Evolutionary conservation across 2,797 vertebrate genomes (phyloP).

Genomic region (Rhadinocentrus ornatus): DNA sequence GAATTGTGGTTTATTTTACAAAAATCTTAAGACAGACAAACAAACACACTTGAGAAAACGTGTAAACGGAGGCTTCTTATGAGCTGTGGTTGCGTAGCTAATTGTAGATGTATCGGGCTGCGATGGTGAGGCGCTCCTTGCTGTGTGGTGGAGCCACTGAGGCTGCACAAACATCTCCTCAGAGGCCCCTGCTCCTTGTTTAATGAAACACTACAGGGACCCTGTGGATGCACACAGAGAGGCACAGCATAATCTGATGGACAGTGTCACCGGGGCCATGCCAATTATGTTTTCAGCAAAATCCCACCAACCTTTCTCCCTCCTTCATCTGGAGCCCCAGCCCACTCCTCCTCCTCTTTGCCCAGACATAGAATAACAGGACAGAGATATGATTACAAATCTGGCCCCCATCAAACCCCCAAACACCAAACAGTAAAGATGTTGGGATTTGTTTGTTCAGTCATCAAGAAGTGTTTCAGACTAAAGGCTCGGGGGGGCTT

Average conservation of each 20-base stretch:
- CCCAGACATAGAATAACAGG: conserved; percentile 78
- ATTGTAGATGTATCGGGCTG: conserved; percentile 58
- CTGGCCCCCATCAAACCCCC: conserved; percentile 29
- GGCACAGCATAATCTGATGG: conserved; percentile 72
- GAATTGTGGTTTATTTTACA: neutral
- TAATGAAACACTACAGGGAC: conserved; percentile 80
- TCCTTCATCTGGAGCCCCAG: conserved; percentile 42
- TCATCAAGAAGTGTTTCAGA: conserved; percentile 78
- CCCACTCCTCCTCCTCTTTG: conserved; percentile 39
- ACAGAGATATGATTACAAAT: conserved; percentile 80
- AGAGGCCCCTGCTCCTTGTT: conserved; percentile 73
- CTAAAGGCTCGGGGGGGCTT: conserved; percentile 62
- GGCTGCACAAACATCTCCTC: conserved; percentile 80
- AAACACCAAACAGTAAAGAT: conserved; percentile 70
- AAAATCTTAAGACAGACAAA: conserved; percentile 2
- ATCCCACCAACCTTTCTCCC: conserved; percentile 52
- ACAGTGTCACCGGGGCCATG: conserved; percentile 76
- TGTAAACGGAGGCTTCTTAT: conserved; percentile 48
- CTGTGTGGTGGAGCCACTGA: conserved; percentile 76
- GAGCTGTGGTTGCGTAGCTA: conserved; percentile 57
- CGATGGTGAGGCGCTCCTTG: conserved; percentile 63
- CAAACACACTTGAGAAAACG: conserved; percentile 6
- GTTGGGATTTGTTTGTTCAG: conserved; percentile 79
- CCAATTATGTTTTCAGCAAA: conserved; percentile 82
- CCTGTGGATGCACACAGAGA: conserved; percentile 68